phyloP scores from a whole-genome alignment of 92 coral and sea anemone genomes.

The Bergia puertoricense region DNA sequence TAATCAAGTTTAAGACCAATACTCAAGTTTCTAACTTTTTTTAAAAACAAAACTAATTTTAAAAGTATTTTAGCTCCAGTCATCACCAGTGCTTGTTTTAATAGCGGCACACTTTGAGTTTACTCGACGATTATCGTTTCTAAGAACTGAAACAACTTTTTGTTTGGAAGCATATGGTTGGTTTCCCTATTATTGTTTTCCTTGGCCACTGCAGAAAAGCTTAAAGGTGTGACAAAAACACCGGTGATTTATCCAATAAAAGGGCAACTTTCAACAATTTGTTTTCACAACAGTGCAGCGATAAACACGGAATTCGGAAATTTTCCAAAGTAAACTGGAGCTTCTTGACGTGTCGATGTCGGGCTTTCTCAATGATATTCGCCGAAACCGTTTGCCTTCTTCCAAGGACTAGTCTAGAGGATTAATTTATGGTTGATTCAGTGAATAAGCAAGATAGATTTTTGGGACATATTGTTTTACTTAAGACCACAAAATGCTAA shows the following conservation, averaged over 20 bases:
- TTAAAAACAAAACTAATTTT: slow-evolving; percentile 2
- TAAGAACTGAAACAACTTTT: neutral
- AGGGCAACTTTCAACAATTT: slow-evolving; percentile 14
- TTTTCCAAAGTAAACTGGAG: neutral
- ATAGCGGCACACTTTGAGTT: neutral
- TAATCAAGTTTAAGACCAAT: neutral
- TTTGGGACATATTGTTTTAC: neutral
- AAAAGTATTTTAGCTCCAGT: neutral
- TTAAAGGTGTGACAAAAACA: neutral
- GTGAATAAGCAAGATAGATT: neutral
- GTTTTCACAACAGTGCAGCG: slow-evolving; percentile 11
- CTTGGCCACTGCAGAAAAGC: neutral
- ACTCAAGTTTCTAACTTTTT: neutral
- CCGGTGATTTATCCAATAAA: neutral
- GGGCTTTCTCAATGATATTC: neutral
- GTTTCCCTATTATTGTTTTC: neutral
- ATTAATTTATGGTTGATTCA: neutral
- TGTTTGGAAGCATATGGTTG: neutral
- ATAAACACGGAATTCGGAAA: slow-evolving; percentile 26
- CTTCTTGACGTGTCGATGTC: neutral
- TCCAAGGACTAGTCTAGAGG: neutral
- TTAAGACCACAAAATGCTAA: neutral
- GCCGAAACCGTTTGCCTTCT: neutral
- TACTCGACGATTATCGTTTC: neutral
- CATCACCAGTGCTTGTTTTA: neutral